Evolutionary conservation across 2,888 invertebrate species (phyloP).

Genomic region (Rhamphomyia laevipes): DNA sequence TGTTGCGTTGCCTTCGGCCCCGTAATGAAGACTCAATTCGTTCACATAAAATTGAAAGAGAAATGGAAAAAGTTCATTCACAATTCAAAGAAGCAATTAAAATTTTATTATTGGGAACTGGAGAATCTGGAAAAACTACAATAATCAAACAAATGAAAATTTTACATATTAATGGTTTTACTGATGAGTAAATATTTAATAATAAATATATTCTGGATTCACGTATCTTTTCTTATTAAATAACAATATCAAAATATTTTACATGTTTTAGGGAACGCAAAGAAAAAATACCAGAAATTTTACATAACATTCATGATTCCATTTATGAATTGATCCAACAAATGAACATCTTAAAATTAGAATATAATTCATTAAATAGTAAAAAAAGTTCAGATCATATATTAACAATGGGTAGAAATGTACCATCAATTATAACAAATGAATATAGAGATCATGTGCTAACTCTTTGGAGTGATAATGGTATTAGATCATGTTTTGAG

Average conservation of each 20-base stretch:
- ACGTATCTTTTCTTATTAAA: constrained; percentile 15
- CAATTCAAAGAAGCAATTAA: constrained; percentile 42
- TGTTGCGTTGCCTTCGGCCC: constrained; percentile 31
- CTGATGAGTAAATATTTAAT: constrained; percentile 44
- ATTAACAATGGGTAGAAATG: constrained; percentile 40
- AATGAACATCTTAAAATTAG: constrained; percentile 44
- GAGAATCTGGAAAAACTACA: constrained; percentile 76
- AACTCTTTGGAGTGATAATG: constrained; percentile 56
- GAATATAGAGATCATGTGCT: constrained; percentile 60
- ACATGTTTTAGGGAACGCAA: constrained; percentile 47
- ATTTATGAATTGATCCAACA: constrained; percentile 52
- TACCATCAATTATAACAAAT: constrained; percentile 40
- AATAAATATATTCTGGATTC: not conserved
- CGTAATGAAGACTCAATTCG: constrained; percentile 34
- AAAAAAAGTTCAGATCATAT: constrained; percentile 38
- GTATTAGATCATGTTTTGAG: constrained; percentile 54
- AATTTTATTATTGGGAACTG: constrained; percentile 54
- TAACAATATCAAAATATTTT: not conserved
- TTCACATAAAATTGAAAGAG: constrained; percentile 42
- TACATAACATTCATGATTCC: constrained; percentile 63
- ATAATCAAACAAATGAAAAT: constrained; percentile 82
- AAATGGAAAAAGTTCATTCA: constrained; percentile 43
- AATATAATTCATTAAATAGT: constrained; percentile 38
- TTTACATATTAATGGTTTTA: constrained; percentile 66
- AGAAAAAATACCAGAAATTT: constrained; percentile 54